A percentile compares a stretch with the other conserved stretches of the same genome.
Evolutionary conservation across 2,113 vertebrate species (phyloP).

Genomic region (Oreocharis arfaki): DNA sequence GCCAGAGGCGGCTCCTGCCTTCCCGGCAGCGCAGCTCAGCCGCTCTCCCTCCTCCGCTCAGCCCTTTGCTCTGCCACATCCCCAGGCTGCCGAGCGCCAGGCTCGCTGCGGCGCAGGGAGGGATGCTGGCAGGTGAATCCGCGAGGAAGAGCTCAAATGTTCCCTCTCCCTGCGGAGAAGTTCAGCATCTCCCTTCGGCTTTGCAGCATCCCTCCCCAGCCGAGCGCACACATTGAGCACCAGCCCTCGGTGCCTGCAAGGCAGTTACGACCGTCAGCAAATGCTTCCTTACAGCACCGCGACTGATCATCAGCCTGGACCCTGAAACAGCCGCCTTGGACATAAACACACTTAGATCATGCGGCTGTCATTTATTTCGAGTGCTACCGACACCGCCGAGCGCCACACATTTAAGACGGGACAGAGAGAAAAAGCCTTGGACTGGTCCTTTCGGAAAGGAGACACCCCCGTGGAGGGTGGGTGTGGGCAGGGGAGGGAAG

Average conservation of each 20-base stretch:
- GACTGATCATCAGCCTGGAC: not conserved
- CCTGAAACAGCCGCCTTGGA: not conserved
- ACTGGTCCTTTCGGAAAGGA: not conserved
- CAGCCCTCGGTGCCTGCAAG: not conserved
- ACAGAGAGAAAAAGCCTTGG: not conserved
- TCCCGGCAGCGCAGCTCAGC: not conserved
- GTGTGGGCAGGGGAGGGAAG: not conserved
- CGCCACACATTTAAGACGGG: not conserved
- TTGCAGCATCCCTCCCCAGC: not conserved
- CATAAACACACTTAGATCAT: not conserved
- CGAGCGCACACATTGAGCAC: not conserved
- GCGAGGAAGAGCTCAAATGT: not conserved
- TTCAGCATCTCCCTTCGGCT: not conserved
- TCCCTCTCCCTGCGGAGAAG: not conserved
- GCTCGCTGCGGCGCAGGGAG: not conserved
- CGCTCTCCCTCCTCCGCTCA: not conserved
- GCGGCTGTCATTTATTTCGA: not conserved
- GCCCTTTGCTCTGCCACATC: not conserved
- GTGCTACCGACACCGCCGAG: not conserved
- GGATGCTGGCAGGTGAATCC: not conserved
- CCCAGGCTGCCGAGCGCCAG: not conserved
- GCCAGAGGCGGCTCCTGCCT: not conserved
- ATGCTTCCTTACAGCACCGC: not conserved
- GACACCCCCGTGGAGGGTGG: not conserved
- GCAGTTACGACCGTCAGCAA: not conserved